A percentile compares a stretch with the other conserved stretches of the same genome.
phyloP scores from a whole-genome alignment of 1,140 invertebrate genomes.

The Pygmarrhopalites habei region DNA sequence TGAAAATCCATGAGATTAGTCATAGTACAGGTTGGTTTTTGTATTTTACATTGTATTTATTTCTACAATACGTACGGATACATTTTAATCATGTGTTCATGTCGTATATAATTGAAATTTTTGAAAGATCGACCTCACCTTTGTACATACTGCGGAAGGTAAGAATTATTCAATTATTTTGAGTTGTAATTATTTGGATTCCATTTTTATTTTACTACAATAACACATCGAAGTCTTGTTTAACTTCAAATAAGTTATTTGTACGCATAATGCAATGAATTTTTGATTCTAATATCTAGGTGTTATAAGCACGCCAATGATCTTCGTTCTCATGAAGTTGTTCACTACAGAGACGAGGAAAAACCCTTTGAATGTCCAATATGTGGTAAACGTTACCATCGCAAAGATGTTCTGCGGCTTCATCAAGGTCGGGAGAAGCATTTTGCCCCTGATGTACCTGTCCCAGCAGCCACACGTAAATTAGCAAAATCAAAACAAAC shows the following conservation, averaged over 20 bases:
- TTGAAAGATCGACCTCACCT: constrained; percentile 7
- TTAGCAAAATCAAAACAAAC: not conserved
- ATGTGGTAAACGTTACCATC: constrained; percentile 9
- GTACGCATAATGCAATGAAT: too few relatives aligned
- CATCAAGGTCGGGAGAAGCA: constrained; percentile 18
- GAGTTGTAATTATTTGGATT: too few relatives aligned
- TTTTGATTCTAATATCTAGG: too few relatives aligned
- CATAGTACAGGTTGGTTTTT: constrained; percentile 12
- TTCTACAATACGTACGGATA: too few relatives aligned
- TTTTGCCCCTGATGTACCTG: constrained; percentile 3
- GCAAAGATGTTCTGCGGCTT: constrained; percentile 15
- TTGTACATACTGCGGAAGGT: constrained; percentile 9
- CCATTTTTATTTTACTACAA: too few relatives aligned
- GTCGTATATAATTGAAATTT: too few relatives aligned
- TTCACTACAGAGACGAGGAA: constrained; percentile 8
- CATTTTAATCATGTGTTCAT: too few relatives aligned
- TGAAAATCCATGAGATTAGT: constrained; percentile 11
- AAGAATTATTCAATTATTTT: too few relatives aligned
- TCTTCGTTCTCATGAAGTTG: constrained; percentile 1
- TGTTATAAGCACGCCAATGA: constrained; percentile 6
- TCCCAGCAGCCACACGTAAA: not conserved
- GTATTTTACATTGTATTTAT: too few relatives aligned
- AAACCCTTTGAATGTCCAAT: constrained; percentile 17
- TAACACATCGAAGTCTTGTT: too few relatives aligned
- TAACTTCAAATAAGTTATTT: too few relatives aligned